phyloP scores from a whole-genome alignment of 2,797 vertebrate genomes.

The Morelia viridis region DNA sequence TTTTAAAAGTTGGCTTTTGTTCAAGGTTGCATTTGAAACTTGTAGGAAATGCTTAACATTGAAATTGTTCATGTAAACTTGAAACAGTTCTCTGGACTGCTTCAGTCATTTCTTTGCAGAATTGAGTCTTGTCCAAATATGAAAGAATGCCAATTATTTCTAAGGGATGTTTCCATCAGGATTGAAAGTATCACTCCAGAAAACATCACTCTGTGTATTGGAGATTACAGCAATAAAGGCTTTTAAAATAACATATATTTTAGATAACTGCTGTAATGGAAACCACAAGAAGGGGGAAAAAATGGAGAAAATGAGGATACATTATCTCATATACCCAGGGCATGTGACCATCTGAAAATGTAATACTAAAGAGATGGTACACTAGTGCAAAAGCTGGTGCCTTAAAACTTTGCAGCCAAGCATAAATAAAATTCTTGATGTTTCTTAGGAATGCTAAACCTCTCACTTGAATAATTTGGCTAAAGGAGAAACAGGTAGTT shows the following conservation, averaged over 20 bases:
- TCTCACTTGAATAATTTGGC: neutral
- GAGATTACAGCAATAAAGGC: neutral
- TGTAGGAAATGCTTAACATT: neutral
- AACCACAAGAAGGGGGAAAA: neutral
- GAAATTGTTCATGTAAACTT: neutral
- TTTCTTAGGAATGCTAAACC: neutral
- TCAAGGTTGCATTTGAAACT: neutral
- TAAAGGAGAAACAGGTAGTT: neutral
- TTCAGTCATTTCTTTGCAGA: neutral
- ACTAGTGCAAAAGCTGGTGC: neutral
- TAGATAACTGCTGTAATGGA: neutral
- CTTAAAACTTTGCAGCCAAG: neutral
- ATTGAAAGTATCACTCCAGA: neutral
- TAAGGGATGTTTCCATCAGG: neutral
- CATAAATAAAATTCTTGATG: neutral
- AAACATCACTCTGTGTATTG: neutral
- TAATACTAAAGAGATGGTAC: neutral
- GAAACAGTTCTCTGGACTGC: neutral
- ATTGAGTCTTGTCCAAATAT: neutral
- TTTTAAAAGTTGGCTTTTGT: neutral
- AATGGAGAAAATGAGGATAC: neutral
- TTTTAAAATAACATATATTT: neutral
- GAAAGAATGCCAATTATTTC: neutral
- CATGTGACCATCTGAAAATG: neutral
- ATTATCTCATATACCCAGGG: neutral